These are phyloP conservation scores for Urocynchramus pylzowi DNA, from an alignment of 2,113 vertebrate species.

Conservation along the genomic window DNA sequence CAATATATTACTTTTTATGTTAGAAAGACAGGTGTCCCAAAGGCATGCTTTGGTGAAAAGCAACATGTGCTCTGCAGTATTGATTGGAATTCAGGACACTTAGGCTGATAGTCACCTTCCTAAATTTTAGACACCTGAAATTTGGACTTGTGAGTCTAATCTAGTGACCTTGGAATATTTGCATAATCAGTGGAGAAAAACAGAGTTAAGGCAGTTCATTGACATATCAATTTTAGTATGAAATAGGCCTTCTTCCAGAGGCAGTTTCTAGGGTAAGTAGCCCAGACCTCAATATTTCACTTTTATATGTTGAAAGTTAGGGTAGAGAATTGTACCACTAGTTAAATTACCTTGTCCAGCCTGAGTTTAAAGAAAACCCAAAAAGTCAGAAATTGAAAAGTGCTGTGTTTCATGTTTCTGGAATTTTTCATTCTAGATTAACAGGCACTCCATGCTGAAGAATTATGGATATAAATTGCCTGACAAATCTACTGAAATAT, in stretches of 20 bases:
- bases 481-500: background rate
- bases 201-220: accelerated
- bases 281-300: background rate
- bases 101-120: background rate
- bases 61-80: background rate
- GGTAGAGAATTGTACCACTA: background rate
- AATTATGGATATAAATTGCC: background rate
- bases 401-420: background rate
- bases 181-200: background rate
- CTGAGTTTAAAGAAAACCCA: background rate
- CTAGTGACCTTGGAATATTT: background rate
- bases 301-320: background rate
- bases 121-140: background rate
- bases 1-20: background rate
- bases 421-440: background rate
- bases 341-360: background rate
- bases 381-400: background rate
- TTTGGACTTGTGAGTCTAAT: background rate
- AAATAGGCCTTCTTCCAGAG: background rate
- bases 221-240: background rate
- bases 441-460: background rate
- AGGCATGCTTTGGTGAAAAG: background rate
- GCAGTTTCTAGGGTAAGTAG: background rate
- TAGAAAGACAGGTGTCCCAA: background rate
- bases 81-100: background rate